Evolutionary conservation across 2,797 vertebrate species (phyloP).

Genomic region (Labroides dimidiatus): DNA sequence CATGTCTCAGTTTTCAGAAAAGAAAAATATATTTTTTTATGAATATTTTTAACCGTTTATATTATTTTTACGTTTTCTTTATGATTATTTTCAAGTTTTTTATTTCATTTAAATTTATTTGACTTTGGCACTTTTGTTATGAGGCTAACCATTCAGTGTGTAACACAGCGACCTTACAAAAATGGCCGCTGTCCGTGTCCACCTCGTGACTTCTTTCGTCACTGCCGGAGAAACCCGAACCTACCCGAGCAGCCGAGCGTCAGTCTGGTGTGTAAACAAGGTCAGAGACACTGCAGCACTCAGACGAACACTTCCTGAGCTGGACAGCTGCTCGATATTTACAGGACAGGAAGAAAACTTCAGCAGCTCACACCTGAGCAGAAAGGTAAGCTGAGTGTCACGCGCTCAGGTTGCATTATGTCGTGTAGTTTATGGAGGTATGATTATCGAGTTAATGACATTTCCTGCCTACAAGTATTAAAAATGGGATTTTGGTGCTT

Average conservation of each 20-base stretch:
- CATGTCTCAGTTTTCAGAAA: too few species aligned
- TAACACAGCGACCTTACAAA: slow-evolving; percentile 44
- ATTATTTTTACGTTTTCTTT: too few species aligned
- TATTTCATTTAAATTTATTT: too few species aligned
- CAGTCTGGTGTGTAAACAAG: slow-evolving; percentile 81
- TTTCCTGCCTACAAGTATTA: background rate
- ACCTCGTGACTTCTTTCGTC: slow-evolving; percentile 32
- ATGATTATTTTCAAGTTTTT: too few species aligned
- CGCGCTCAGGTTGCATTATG: background rate
- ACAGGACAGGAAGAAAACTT: slow-evolving; percentile 19
- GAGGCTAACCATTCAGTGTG: too few species aligned
- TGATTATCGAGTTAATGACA: slow-evolving; percentile 5
- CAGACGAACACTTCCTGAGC: background rate
- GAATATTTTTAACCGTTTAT: too few species aligned
- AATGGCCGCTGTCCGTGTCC: slow-evolving; percentile 40
- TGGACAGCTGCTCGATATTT: background rate
- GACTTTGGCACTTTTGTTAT: too few species aligned
- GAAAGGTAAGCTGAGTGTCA: slow-evolving; percentile 52
- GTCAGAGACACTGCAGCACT: slow-evolving; percentile 78
- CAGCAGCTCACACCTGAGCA: background rate
- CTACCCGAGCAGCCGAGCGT: slow-evolving; percentile 49
- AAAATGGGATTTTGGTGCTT: background rate
- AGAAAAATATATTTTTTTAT: too few species aligned
- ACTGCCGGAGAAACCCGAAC: slow-evolving; percentile 72
- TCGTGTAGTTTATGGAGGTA: background rate